Evolutionary conservation across 2,888 invertebrate genomes (phyloP).

Genomic region (Invenusta paracnida): DNA sequence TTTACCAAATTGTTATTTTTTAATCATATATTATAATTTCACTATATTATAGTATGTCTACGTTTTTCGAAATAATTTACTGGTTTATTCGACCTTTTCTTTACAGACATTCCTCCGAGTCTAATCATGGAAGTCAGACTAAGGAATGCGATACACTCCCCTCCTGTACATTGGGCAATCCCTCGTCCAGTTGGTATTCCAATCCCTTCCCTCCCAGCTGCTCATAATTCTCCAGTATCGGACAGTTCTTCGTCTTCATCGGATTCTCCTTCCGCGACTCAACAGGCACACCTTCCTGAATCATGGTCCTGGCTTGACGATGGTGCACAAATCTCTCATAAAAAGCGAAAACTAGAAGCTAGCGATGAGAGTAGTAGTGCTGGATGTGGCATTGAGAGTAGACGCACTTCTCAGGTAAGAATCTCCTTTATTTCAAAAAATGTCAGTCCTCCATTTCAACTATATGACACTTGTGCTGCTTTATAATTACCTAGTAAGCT

Average conservation of each 20-base stretch:
- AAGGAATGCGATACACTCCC: neutral
- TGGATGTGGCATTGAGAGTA: neutral
- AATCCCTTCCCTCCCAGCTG: neutral
- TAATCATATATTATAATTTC: too few species aligned
- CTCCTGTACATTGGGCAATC: neutral
- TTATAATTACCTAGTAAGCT: too few species aligned
- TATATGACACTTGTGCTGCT: too few species aligned
- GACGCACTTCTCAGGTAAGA: neutral
- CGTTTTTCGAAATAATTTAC: neutral
- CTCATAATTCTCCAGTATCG: neutral
- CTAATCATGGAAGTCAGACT: neutral
- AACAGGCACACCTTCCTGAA: neutral
- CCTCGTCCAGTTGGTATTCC: neutral
- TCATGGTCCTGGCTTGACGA: neutral
- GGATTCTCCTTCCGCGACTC: neutral
- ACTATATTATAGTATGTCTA: neutral
- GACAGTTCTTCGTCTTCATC: neutral
- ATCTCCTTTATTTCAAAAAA: too few species aligned
- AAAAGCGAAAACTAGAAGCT: neutral
- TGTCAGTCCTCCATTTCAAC: too few species aligned
- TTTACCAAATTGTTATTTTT: too few species aligned
- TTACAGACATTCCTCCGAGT: neutral
- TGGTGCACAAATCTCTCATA: neutral
- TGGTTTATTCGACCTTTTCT: too few species aligned
- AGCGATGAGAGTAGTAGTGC: neutral